Evolutionary conservation across 2,113 vertebrate genomes (phyloP).

Genomic region (Lamprotornis superbus): DNA sequence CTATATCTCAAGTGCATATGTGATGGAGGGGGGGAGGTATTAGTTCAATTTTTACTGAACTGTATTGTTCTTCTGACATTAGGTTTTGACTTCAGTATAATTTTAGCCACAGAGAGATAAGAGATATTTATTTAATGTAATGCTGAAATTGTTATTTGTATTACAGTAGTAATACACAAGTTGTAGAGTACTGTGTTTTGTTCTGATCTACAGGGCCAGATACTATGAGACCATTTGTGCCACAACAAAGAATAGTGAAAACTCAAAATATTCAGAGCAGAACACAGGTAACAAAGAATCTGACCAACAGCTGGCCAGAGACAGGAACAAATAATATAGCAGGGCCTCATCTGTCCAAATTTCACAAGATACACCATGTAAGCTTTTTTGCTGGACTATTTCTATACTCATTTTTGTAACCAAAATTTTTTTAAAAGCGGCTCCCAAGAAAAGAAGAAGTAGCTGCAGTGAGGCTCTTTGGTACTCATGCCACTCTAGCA

Average conservation of each 20-base stretch:
- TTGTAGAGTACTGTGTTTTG: background rate
- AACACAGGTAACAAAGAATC: background rate
- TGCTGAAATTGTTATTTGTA: background rate
- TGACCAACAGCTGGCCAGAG: background rate
- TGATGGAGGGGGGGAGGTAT: accelerated
- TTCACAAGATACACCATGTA: background rate
- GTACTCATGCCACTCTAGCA: background rate
- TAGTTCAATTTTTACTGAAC: background rate
- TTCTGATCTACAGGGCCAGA: background rate
- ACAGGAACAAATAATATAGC: background rate
- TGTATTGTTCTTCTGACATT: background rate
- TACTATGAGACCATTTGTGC: background rate
- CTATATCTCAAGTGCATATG: background rate
- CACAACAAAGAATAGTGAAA: background rate
- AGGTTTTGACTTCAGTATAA: background rate
- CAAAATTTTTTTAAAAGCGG: background rate
- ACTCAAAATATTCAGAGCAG: background rate
- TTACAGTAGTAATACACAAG: background rate
- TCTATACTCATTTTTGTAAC: background rate
- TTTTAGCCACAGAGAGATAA: background rate
- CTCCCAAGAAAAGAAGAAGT: background rate
- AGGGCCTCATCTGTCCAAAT: background rate
- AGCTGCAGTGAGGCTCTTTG: background rate
- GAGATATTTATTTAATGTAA: background rate
- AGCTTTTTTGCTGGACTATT: background rate